phyloP scores from a whole-genome alignment of 2,797 vertebrate genomes.

The Mus minutoides region DNA sequence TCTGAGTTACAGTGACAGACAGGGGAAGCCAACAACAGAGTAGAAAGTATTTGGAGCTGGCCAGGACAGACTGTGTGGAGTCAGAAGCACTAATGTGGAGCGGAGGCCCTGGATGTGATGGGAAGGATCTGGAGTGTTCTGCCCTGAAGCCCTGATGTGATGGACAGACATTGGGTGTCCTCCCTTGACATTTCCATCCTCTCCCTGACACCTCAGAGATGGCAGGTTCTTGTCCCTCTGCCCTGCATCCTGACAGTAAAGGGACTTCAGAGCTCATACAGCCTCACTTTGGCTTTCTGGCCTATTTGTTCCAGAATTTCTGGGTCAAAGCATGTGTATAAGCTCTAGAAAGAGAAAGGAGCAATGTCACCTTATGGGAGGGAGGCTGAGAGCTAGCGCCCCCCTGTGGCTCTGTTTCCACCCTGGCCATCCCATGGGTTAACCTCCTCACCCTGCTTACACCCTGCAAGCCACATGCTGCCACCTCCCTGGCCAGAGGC shows the following conservation, averaged over 20 bases:
- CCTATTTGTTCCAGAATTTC: slow-evolving; percentile 22
- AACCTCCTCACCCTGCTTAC: background rate
- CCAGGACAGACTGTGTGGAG: background rate
- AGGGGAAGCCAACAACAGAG: background rate
- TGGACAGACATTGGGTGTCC: background rate
- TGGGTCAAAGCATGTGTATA: slow-evolving; percentile 1
- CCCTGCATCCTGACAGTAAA: background rate
- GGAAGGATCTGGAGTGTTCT: background rate
- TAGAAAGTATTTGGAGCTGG: background rate
- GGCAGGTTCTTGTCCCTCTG: background rate
- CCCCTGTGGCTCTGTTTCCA: background rate
- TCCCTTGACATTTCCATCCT: background rate
- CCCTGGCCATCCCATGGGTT: background rate
- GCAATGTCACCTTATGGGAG: background rate
- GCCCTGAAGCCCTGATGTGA: background rate
- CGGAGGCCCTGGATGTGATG: background rate
- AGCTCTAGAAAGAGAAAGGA: slow-evolving; percentile 19
- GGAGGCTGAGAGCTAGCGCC: background rate
- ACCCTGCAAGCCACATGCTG: background rate
- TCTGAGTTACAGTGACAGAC: background rate
- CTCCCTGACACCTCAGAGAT: background rate
- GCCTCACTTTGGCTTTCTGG: background rate
- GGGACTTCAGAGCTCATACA: background rate
- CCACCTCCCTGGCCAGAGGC: background rate
- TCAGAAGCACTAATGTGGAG: background rate